These are phyloP conservation scores for Apoderus coryli DNA, from an alignment of 2,888 invertebrate genomes.

Conservation along the genomic window DNA sequence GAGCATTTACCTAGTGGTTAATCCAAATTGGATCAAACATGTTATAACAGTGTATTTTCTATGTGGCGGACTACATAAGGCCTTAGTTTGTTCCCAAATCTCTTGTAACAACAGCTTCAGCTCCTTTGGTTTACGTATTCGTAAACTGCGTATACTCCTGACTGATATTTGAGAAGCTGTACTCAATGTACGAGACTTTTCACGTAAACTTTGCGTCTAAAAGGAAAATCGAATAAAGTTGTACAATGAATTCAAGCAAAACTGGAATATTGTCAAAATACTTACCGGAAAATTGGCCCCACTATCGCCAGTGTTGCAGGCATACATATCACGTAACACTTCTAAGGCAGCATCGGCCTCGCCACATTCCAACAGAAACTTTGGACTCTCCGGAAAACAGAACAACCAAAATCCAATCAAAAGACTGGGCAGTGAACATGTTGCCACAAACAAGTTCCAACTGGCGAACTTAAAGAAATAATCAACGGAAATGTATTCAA, in stretches of 20 bases:
- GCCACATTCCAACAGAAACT: slow-evolving; percentile 66
- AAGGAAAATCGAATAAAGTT: too few relatives aligned
- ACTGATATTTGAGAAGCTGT: slow-evolving; percentile 47
- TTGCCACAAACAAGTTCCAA: slow-evolving; percentile 68
- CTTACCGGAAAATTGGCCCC: slow-evolving; percentile 58
- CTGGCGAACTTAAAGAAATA: slow-evolving; percentile 57
- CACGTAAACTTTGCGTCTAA: slow-evolving; percentile 56
- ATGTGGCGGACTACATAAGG: slow-evolving; percentile 59
- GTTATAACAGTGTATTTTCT: slow-evolving; percentile 60
- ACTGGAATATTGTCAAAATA: slow-evolving; percentile 12
- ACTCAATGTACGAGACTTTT: slow-evolving; percentile 48
- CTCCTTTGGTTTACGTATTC: slow-evolving; percentile 58
- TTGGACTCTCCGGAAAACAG: slow-evolving; percentile 68
- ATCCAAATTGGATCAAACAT: slow-evolving; percentile 69
- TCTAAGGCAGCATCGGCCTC: slow-evolving; percentile 61
- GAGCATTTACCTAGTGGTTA: slow-evolving; percentile 51
- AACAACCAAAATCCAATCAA: slow-evolving; percentile 47
- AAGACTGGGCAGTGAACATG: slow-evolving; percentile 57
- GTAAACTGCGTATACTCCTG: slow-evolving; percentile 51
- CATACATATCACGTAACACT: slow-evolving; percentile 53
- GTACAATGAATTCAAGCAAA: not conserved
- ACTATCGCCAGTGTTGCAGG: slow-evolving; percentile 55
- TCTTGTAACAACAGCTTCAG: slow-evolving; percentile 51
- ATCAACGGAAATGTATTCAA: slow-evolving; percentile 41
- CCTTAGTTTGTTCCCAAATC: slow-evolving; percentile 61